phyloP scores from a whole-genome alignment of 2,888 invertebrate genomes.

The Drosophila tanythrix region DNA sequence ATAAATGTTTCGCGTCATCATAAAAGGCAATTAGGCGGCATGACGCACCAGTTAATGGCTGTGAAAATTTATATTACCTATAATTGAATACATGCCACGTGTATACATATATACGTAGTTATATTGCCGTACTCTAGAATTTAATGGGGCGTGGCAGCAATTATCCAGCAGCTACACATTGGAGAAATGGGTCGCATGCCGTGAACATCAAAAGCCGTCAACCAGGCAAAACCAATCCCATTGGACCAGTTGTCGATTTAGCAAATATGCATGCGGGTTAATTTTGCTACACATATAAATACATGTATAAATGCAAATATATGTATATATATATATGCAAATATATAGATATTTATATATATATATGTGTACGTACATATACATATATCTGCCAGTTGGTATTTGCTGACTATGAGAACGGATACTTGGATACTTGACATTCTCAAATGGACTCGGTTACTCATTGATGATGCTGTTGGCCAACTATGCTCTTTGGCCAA shows the following conservation, averaged over 20 bases:
- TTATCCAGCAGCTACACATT: conserved; percentile 40
- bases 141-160: conserved; percentile 70
- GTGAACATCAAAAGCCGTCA: conserved; percentile 10
- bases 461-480: conserved; percentile 1
- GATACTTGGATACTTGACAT: conserved; percentile 66
- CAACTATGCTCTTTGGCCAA: conserved; percentile 30
- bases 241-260: conserved; percentile 14
- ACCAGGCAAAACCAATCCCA: conserved; percentile 33
- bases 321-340: not conserved
- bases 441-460: conserved; percentile 6
- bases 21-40: conserved; percentile 68
- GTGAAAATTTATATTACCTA: conserved; percentile 59
- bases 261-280: conserved; percentile 16
- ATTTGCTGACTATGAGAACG: conserved; percentile 68
- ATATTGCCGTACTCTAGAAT: conserved; percentile 38
- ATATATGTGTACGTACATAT: not conserved
- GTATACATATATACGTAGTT: conserved; percentile 1
- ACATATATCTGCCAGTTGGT: conserved; percentile 4
- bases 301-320: not conserved
- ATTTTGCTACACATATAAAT: not conserved
- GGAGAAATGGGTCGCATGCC: conserved; percentile 12
- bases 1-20: conserved; percentile 66
- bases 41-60: conserved; percentile 63
- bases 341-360: not conserved
- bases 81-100: conserved; percentile 23